Percentiles rank a stretch among this genome's conserved stretches.
phyloP scores from a whole-genome alignment of 2,797 vertebrate genomes.

The Epinephelus awoara region DNA sequence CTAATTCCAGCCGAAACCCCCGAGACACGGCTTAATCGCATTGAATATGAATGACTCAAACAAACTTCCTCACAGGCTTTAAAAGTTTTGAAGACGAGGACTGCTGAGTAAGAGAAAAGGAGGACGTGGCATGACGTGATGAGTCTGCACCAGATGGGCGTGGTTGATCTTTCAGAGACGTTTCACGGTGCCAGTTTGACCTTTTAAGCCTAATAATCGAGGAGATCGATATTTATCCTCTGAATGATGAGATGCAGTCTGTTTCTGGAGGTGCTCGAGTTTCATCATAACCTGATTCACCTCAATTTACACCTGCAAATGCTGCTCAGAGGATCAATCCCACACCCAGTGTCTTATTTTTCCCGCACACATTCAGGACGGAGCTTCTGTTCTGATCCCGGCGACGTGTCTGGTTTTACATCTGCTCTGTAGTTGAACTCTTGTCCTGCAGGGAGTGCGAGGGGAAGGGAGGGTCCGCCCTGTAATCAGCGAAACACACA shows the following conservation, averaged over 20 bases:
- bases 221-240: slow-evolving; percentile 29
- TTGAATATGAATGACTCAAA: slow-evolving; percentile 61
- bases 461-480: slow-evolving; percentile 20
- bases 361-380: not conserved
- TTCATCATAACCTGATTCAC: slow-evolving; percentile 32
- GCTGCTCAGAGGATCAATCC: not conserved
- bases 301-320: not conserved
- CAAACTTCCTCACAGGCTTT: slow-evolving; percentile 24
- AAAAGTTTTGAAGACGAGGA: slow-evolving; percentile 25
- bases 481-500: slow-evolving; percentile 64
- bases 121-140: not conserved
- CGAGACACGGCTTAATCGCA: slow-evolving; percentile 32
- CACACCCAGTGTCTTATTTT: not conserved
- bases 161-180: not conserved
- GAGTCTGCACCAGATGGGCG: not conserved
- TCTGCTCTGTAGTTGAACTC: slow-evolving; percentile 60
- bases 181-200: slow-evolving; percentile 36
- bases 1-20: slow-evolving; percentile 42
- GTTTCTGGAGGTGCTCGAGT: slow-evolving; percentile 14
- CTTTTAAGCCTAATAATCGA: slow-evolving; percentile 14
- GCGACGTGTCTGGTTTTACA: slow-evolving; percentile 14
- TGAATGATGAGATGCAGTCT: not conserved
- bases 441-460: slow-evolving; percentile 18
- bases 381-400: not conserved
- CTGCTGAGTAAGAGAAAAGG: not conserved